These are phyloP conservation scores for Myotis yumanensis DNA, from an alignment of 2,113 vertebrate genomes.

Conservation along the genomic window DNA sequence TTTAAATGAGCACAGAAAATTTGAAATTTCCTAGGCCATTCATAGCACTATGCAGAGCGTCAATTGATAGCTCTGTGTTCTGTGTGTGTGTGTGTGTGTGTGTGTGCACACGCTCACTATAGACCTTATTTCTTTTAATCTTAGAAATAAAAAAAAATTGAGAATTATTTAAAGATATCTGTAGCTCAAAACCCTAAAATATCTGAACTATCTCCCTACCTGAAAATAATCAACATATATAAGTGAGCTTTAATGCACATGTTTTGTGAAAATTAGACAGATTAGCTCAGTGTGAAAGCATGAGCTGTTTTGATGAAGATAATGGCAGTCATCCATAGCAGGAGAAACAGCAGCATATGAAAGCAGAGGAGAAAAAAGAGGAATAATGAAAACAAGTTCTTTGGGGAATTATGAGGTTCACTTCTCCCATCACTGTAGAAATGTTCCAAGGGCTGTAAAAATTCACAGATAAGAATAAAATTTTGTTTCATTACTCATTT, in stretches of 20 bases:
- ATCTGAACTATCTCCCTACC: background rate
- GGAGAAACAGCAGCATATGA: background rate
- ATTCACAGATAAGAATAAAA: conserved; percentile 37
- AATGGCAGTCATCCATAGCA: background rate
- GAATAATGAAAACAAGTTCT: background rate
- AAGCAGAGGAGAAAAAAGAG: background rate
- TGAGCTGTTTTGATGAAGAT: background rate
- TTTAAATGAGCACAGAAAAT: background rate
- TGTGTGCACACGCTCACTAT: background rate
- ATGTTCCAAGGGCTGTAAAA: background rate
- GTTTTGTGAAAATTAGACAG: background rate
- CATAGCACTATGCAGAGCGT: background rate
- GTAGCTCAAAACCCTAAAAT: background rate
- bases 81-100: background rate
- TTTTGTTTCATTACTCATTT: conserved; percentile 36
- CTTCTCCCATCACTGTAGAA: background rate
- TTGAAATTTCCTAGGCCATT: background rate
- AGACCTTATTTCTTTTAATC: background rate
- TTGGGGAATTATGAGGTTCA: background rate
- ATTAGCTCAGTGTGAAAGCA: background rate
- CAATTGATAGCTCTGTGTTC: background rate
- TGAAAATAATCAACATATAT: background rate
- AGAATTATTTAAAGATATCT: background rate
- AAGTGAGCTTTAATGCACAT: background rate
- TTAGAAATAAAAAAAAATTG: background rate